Base-by-base conservation (phyloP, 2,888 invertebrate species). In the Agrilus mali region DNA sequence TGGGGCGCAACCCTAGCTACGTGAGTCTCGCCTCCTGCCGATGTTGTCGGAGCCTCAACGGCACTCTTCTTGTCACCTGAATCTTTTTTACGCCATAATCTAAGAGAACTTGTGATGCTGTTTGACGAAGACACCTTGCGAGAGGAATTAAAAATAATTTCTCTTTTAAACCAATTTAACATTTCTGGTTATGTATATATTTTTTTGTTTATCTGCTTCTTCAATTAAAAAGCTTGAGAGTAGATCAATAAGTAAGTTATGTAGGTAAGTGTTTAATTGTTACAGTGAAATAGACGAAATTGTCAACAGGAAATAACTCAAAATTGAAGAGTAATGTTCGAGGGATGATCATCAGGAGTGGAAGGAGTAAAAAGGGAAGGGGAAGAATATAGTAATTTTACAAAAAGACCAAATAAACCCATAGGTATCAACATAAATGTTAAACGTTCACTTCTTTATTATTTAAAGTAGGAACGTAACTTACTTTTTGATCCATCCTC, bases 1-100 rank as follows among this genome's bases (percentile, higher is more conserved):
- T 66, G 66, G 5, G 66, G 66, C 14, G 66, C 63, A 27, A 66
- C 65, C 43, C 66, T 55, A 8, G 65, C 66, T 50, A 65, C 61
- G 47, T 65, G 65, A 42, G 59, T 60, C 31, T 47, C 44, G 37
- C 45, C 47, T 38, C 50, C 55, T 15, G 49, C 36, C 45, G 46
- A 44, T 45, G 39, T 38, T 43, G 46, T 17, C 42, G 31, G 36
- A 36, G 40, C 39, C 35, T 53, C 52, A 36, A 43, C 41, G n/a
- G 51, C 31, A 33, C 47, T 41, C 35, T 52, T 55, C 41, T 62
- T 61, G 37, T 64, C 63, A 44, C 55, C 53, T 50, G 56, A 59
- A 44, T 60, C 60, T 50, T 63, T 65, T 46, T 65, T 64, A 20
- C 66, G 55, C 56, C 65, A 66, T 50, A 62, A 63, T 47, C 65